phyloP scores from a whole-genome alignment of 2,888 invertebrate genomes.

The Melitaea athalia region DNA sequence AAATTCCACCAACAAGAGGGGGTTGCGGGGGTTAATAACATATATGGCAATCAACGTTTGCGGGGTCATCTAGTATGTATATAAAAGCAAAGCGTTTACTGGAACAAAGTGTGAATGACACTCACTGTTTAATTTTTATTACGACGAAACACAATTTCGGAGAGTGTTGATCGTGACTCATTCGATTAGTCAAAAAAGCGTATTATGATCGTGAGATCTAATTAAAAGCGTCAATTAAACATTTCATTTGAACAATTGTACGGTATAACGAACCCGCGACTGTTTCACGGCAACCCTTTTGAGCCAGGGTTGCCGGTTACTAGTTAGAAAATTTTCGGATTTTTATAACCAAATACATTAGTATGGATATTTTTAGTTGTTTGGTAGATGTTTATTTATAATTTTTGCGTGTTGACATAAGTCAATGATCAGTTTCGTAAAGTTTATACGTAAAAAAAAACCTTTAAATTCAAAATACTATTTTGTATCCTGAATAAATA shows the following conservation, averaged over 20 bases:
- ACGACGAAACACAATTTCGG: slow-evolving; percentile 9
- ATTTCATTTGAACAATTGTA: slow-evolving; percentile 52
- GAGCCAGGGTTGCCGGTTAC: slow-evolving; percentile 38
- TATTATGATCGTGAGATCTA: slow-evolving; percentile 59
- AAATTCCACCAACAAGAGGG: no score
- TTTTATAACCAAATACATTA: neutral
- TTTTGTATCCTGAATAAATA: no score
- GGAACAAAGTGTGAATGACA: neutral
- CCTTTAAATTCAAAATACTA: no score
- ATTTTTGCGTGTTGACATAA: no score
- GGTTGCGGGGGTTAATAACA: no score
- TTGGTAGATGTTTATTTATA: no score
- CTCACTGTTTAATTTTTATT: slow-evolving; percentile 14
- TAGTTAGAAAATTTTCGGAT: neutral
- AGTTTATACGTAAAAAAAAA: no score
- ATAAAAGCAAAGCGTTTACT: no score
- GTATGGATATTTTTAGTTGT: no score
- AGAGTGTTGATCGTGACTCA: slow-evolving; percentile 31
- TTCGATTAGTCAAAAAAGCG: slow-evolving; percentile 42
- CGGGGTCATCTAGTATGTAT: no score
- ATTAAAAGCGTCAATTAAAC: slow-evolving; percentile 65
- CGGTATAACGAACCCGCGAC: slow-evolving; percentile 56
- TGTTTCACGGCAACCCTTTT: slow-evolving; percentile 44
- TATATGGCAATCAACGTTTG: no score
- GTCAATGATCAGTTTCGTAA: no score